Conservation (phyloP, 2,888 invertebrate genomes). For the Melanophora roralis region DNA sequence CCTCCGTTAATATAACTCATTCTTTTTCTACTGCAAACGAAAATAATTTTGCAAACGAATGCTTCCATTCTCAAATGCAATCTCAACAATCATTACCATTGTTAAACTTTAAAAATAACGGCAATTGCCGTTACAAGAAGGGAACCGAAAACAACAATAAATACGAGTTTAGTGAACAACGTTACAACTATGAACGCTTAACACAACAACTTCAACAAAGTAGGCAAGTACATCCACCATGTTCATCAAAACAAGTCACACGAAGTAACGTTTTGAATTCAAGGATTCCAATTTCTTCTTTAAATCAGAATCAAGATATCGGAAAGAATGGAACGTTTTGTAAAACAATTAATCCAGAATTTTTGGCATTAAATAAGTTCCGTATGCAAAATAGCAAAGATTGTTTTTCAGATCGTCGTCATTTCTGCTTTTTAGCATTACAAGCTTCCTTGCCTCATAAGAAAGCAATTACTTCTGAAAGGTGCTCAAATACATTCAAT, state of each 20-base stretch:
- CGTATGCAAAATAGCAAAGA: slow-evolving; percentile 40
- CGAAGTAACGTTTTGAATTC: slow-evolving; percentile 17
- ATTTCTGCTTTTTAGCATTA: not conserved
- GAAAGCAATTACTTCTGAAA: not conserved
- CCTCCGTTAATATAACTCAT: not conserved
- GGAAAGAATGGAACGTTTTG: not conserved
- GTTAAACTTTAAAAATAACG: not conserved
- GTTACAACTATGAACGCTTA: slow-evolving; percentile 46
- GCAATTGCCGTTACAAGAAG: not conserved
- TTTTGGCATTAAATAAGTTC: slow-evolving; percentile 35
- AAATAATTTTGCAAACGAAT: not conserved
- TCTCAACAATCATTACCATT: slow-evolving; percentile 37
- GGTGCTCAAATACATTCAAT: not conserved
- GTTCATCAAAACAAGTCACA: slow-evolving; percentile 11
- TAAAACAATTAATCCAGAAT: not conserved
- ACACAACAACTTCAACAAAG: not conserved
- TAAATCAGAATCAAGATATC: not conserved
- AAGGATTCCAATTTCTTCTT: slow-evolving; percentile 34
- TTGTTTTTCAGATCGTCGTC: slow-evolving; percentile 30
- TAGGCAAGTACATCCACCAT: not conserved
- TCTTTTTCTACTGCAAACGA: not conserved
- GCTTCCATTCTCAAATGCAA: not conserved
- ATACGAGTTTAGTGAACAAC: slow-evolving; percentile 43
- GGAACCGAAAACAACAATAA: not conserved
- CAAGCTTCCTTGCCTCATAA: not conserved